These are phyloP conservation scores for Lagorchestes hirsutus DNA, from an alignment of 2,797 vertebrate genomes.

Conservation along the genomic window DNA sequence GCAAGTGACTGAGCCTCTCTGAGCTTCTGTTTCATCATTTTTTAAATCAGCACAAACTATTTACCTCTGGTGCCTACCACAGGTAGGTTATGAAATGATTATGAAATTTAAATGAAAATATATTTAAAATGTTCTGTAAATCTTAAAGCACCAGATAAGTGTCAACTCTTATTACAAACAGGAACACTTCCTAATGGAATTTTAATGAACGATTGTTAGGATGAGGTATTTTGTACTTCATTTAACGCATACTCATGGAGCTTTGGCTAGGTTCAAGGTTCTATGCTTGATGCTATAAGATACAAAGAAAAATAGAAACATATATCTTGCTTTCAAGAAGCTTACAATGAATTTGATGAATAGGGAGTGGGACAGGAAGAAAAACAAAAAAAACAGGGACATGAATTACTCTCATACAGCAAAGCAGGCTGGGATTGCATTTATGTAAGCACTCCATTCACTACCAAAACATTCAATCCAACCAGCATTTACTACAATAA, in stretches of 20 bases:
- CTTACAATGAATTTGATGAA: neutral
- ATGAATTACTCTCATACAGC: neutral
- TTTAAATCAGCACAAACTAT: conserved; percentile 16
- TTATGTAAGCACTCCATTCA: neutral
- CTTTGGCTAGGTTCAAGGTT: neutral
- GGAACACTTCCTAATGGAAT: neutral
- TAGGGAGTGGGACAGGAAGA: neutral
- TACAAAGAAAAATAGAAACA: neutral
- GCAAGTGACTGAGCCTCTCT: conserved; percentile 18
- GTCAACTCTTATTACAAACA: neutral
- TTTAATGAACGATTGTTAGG: neutral
- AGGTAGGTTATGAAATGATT: neutral
- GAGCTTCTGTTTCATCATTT: conserved; percentile 29
- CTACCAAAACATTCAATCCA: neutral
- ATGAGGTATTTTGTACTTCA: neutral
- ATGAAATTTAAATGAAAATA: neutral
- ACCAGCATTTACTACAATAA: neutral
- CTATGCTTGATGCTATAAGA: neutral
- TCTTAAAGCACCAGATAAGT: neutral
- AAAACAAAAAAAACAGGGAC: neutral
- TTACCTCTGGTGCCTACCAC: neutral
- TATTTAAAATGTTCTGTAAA: neutral
- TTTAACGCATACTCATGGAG: neutral
- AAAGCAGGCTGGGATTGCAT: neutral
- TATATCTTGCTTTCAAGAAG: neutral